Percentiles rank a stretch among this genome's conserved stretches.
phyloP scores from a whole-genome alignment of 1,140 invertebrate species.

The Pachypsylla venusta region DNA sequence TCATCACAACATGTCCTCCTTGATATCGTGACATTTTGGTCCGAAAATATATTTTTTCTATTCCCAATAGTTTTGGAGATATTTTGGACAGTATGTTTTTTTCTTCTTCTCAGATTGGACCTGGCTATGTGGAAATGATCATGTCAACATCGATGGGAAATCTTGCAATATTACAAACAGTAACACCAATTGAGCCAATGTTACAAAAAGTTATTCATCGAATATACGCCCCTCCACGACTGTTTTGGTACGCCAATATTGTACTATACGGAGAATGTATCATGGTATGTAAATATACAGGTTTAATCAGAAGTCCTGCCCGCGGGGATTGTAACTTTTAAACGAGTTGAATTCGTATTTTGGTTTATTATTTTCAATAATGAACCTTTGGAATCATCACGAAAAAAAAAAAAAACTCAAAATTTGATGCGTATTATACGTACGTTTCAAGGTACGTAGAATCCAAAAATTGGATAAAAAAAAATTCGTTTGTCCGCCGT shows the following conservation, averaged over 20 bases:
- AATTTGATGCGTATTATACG: too few species aligned
- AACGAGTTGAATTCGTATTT: neutral
- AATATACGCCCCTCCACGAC: conserved; percentile 44
- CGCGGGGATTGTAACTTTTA: neutral
- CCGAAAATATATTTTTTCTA: too few species aligned
- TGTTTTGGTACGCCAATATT: conserved; percentile 48
- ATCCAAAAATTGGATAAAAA: too few species aligned
- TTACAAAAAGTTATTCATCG: conserved; percentile 62
- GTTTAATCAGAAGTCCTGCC: neutral
- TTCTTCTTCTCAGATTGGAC: conserved; percentile 49
- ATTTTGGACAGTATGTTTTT: too few species aligned
- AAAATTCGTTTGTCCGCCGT: too few species aligned
- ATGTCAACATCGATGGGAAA: conserved; percentile 45
- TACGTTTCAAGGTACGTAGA: too few species aligned
- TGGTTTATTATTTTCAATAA: conserved; percentile 9
- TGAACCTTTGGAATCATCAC: neutral
- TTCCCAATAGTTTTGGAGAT: too few species aligned
- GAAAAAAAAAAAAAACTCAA: too few species aligned
- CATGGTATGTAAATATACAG: conserved; percentile 61
- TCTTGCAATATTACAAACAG: conserved; percentile 55
- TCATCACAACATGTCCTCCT: too few species aligned
- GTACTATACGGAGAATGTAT: conserved; percentile 52
- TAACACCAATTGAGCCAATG: conserved; percentile 64
- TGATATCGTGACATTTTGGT: too few species aligned
- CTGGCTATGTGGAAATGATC: conserved; percentile 55